phyloP scores from a whole-genome alignment of 1,140 invertebrate species.

The Notospermus geniculatus region DNA sequence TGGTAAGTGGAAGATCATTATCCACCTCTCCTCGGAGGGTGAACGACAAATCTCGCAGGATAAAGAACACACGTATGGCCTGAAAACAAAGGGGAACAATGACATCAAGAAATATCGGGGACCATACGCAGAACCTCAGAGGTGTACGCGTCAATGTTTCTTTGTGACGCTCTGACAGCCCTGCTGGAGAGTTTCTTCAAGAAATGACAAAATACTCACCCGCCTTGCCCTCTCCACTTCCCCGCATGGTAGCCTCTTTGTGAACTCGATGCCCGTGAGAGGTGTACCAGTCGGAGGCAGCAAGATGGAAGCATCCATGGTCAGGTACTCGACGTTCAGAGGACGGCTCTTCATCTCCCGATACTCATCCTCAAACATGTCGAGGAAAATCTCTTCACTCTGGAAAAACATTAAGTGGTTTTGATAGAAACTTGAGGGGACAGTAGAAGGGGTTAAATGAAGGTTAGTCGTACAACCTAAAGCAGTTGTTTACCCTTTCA shows the following conservation, averaged over 20 bases:
- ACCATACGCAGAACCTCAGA: no score
- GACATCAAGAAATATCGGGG: no score
- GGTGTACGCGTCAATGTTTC: no score
- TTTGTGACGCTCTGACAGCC: no score
- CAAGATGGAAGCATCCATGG: constrained; percentile 87
- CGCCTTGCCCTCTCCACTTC: constrained; percentile 91
- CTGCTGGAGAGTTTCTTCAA: no score
- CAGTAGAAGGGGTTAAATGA: no score
- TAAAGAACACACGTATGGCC: constrained; percentile 92
- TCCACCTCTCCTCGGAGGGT: constrained; percentile 79
- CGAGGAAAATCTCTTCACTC: constrained; percentile 97
- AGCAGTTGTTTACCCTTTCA: no score
- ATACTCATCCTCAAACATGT: constrained; percentile 98
- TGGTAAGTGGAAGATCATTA: constrained; percentile 85
- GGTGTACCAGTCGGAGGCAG: constrained; percentile 97
- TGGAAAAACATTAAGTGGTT: no score
- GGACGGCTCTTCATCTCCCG: constrained; percentile 82
- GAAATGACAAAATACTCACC: no score
- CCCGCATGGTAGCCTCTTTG: constrained; percentile 90
- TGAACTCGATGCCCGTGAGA: constrained; percentile 93
- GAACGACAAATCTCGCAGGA: constrained; percentile 81
- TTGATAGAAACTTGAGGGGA: no score
- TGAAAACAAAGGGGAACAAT: constrained; percentile 41
- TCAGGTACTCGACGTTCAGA: constrained; percentile 69
- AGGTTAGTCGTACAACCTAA: no score